Evolutionary conservation across 2,113 vertebrate genomes (phyloP), one percentile per base, ranked within the genome.

Genomic region (Lampris incognitus): DNA sequence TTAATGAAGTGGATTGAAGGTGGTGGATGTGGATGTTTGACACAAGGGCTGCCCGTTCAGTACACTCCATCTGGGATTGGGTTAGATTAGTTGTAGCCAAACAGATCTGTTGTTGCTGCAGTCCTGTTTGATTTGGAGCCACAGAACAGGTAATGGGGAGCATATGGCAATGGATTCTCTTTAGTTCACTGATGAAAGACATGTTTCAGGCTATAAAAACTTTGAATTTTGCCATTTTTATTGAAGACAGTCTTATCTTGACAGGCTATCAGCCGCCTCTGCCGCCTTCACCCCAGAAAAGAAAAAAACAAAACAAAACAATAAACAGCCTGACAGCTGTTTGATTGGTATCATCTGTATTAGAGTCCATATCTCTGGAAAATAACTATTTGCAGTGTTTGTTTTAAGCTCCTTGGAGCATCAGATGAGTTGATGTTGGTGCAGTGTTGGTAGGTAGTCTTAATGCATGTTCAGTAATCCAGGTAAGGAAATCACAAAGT

Each of bases 71-170:
- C 50, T 59, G 66, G 7, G 37, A 57, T 52, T 2, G 2, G 38
- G 24, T 24, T 24, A 24, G 24, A 24, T 24, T 69, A 42, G 3
- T 69, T 6, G 44, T 51, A 69, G 68, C 64, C 50, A 46, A 79
- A 78, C 70, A 78, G 0, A 8, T 70, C 60, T 76, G 36, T 74
- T 87, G 73, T 69, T 85, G 78, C 72, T 1, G 60, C 58, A 38
- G 37, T 46, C 73, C 66, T 36, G 49, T 83, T 81, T 90, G 90
- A 90, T 86, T 81, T 9, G 3, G 72, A 60, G 83, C 89, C 81
- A 84, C 40, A 24, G 68, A 11, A 73, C 79, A 90, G 88, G 81
- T 88, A 86, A 92, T 89, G 39, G 62, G 46, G 84, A 87, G 62
- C 92, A 93, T 82, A 83, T 92, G 88, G 75, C 8, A 46, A 5